These are phyloP conservation scores for Macrophya alboannulata DNA, from an alignment of 2,888 invertebrate species.

Conservation along the genomic window DNA sequence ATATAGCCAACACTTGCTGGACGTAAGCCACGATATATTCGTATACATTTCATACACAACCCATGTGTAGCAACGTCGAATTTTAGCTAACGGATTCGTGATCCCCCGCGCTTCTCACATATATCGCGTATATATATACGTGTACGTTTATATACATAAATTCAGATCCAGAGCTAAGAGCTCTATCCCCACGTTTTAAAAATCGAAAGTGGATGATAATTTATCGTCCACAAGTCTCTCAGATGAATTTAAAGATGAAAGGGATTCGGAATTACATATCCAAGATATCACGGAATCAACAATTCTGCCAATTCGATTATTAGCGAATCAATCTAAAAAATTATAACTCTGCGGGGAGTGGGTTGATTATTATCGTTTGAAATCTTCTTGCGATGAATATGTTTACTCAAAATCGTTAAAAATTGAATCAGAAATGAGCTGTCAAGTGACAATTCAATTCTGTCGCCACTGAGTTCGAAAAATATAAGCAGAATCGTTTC, in stretches of 20 bases:
- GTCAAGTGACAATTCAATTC: no score
- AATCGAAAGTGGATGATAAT: background rate
- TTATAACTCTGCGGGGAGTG: no score
- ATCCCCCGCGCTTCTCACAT: background rate
- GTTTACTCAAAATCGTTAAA: no score
- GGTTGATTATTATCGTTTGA: no score
- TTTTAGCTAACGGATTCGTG: conserved; percentile 48
- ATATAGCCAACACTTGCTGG: conserved; percentile 74
- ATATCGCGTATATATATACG: background rate
- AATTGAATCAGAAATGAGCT: no score
- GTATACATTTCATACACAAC: conserved; percentile 60
- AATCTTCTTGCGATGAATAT: no score
- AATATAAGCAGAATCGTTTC: no score
- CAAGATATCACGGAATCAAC: background rate
- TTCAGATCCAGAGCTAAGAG: background rate
- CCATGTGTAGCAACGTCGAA: conserved; percentile 43
- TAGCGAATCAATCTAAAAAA: no score
- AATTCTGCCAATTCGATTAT: no score
- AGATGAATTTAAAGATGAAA: background rate
- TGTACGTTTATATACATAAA: background rate
- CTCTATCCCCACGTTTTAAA: background rate
- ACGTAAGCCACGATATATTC: conserved; percentile 71
- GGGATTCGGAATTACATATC: background rate
- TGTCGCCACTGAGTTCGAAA: no score
- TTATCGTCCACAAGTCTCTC: background rate